These are phyloP conservation scores for Umimayanthus kanabou DNA, from an alignment of 92 coral and sea anemone genomes.

Conservation along the genomic window DNA sequence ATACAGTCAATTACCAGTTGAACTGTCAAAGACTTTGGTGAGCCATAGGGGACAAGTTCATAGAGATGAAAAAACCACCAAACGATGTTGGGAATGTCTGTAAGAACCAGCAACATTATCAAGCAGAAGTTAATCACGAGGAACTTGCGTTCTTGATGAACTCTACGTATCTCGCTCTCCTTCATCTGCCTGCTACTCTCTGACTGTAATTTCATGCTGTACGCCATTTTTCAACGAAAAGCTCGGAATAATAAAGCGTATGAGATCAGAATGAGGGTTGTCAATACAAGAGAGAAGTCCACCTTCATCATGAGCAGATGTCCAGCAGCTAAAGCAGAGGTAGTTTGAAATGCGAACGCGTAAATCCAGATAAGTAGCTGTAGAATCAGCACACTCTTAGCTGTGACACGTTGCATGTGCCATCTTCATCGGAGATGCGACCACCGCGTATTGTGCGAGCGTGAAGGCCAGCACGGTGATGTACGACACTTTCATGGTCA, in stretches of 20 bases:
- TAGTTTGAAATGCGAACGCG: neutral
- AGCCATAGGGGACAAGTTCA: neutral
- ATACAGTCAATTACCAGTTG: neutral
- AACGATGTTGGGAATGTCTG: neutral
- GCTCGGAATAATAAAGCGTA: neutral
- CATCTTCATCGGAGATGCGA: conserved; percentile 11
- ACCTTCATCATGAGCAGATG: neutral
- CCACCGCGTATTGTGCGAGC: neutral
- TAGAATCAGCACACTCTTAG: neutral
- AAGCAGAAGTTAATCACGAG: neutral
- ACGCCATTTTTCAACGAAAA: neutral
- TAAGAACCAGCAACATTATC: neutral
- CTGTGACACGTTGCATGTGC: conserved; percentile 1
- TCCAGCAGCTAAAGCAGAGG: neutral
- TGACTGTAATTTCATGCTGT: neutral
- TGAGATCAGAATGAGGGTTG: neutral
- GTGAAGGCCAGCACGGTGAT: conserved; percentile 3
- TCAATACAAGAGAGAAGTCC: neutral
- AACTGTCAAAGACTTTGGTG: neutral
- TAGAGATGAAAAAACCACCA: neutral
- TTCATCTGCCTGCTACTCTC: neutral
- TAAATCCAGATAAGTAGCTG: conserved; percentile 14
- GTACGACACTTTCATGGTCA: neutral
- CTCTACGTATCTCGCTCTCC: neutral
- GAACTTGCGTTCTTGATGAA: neutral